A percentile compares a stretch with the other conserved stretches of the same genome.
These are phyloP conservation scores for Lutraria rhynchaena DNA, from an alignment of 1,140 invertebrate genomes.

Conservation along the genomic window DNA sequence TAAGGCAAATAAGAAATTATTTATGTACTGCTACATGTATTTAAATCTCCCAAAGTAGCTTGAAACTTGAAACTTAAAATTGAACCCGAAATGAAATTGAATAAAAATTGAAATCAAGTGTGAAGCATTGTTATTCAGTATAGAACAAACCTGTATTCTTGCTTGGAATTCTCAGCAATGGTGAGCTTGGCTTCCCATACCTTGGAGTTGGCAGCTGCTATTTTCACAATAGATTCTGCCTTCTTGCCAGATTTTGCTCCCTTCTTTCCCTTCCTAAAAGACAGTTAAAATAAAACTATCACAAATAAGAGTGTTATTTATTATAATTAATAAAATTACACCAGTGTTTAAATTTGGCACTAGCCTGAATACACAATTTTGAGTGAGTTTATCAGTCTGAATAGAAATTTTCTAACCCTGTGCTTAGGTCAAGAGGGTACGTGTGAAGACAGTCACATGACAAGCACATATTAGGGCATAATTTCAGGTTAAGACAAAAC, in stretches of 20 bases:
- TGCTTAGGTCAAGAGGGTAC: too few relatives aligned
- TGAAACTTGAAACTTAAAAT: too few relatives aligned
- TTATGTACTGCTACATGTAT: too few relatives aligned
- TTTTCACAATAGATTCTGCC: conserved; percentile 74
- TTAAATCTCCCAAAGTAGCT: too few relatives aligned
- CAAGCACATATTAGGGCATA: too few relatives aligned
- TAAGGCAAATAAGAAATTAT: too few relatives aligned
- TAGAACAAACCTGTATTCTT: conserved; percentile 77
- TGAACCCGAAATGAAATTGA: too few relatives aligned
- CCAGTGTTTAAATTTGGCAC: background rate
- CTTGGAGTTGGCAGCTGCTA: conserved; percentile 79
- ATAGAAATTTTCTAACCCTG: too few relatives aligned
- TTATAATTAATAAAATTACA: background rate
- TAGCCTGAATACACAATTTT: background rate
- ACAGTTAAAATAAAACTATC: conserved; percentile 24
- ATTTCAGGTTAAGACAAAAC: too few relatives aligned
- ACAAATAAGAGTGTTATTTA: background rate
- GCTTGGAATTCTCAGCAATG: conserved; percentile 75
- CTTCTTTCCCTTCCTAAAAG: conserved; percentile 78
- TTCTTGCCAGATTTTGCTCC: conserved; percentile 77
- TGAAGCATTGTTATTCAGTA: too few relatives aligned
- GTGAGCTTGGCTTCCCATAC: conserved; percentile 80
- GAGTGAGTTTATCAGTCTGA: background rate
- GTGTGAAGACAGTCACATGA: too few relatives aligned
- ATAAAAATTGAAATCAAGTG: too few relatives aligned